Base-by-base conservation (phyloP, 2,113 vertebrate genomes). In the Nematolebias whitei region DNA sequence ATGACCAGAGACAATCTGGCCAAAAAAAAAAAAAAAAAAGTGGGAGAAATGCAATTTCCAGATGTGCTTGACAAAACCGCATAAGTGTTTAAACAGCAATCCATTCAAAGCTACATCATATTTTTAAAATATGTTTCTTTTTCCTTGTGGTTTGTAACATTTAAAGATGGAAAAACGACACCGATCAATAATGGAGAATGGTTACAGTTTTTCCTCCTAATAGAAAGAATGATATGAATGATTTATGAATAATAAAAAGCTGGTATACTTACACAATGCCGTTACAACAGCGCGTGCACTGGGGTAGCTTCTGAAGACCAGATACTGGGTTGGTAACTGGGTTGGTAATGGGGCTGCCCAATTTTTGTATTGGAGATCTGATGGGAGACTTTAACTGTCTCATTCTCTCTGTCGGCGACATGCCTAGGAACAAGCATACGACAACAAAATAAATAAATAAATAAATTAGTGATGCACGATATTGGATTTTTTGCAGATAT, bases 221-320 rank as follows among this genome's bases (percentile, higher is more conserved):
- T 41, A 32, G n/a, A n/a, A n/a, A n/a, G n/a, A n/a, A n/a, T n/a
- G n/a, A n/a, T n/a, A n/a, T n/a, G n/a, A n/a, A n/a, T n/a, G n/a
- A n/a, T n/a, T n/a, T n/a, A n/a, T 12, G 0, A 43, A 62, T 48
- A 56, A 52, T 40, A 5, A 0, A 38, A 63, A 2, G n/a, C 2
- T 43, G 41, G 44, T 12, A 45, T 64, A 96, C 97, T 97, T 72
- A 99, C 97, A 99, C 96, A 2, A 99, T 99, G 61, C 96, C 97
- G 0, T 94, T 96, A 35, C 88, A 88, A 12, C 96, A 99, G 91
- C 96, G 94, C 5, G 95, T 96, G 83, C 97, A 98, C 86, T 97
- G 95, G 0, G 97, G 95, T 0, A 99, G 92, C 85, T 96, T 94
- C 92, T 98, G 96, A 23, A 98, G 92, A 35, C 94, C 91, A 0